phyloP scores from a whole-genome alignment of 2,797 vertebrate genomes.

The Petrocephalus sullivani region DNA sequence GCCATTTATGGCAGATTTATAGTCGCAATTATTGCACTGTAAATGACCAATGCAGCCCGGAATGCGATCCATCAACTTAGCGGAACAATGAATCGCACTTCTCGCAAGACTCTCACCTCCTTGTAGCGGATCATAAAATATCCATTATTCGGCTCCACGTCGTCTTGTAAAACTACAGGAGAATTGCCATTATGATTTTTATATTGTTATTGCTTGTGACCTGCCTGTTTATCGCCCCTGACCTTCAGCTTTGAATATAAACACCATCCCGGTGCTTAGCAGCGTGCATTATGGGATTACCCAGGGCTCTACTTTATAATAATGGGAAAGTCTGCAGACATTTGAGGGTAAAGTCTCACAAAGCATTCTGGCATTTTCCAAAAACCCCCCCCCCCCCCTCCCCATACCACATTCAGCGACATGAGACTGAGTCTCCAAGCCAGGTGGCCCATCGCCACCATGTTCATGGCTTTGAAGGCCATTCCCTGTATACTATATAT shows the following conservation, averaged over 20 bases:
- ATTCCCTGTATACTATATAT: background rate
- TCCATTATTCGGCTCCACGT: conserved; percentile 13
- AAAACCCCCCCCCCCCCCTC: background rate
- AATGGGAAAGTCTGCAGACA: background rate
- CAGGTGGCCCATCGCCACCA: background rate
- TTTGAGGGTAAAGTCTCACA: background rate
- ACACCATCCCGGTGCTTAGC: background rate
- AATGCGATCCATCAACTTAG: background rate
- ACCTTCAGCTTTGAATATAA: background rate
- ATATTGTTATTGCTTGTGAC: conserved; percentile 8
- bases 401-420: background rate
- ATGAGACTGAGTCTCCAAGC: background rate
- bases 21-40: conserved; percentile 26
- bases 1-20: conserved; percentile 30
- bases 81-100: background rate
- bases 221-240: background rate
- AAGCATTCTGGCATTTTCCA: background rate
- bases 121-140: conserved; percentile 13
- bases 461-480: background rate
- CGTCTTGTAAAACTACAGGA: background rate
- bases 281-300: background rate
- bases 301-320: background rate
- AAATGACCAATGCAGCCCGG: conserved; percentile 16
- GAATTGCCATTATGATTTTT: conserved; percentile 9
- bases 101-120: background rate